Evolutionary conservation across 2,113 vertebrate species (phyloP), one percentile per base, ranked within the genome.

Genomic region (Microcebus jonahi): DNA sequence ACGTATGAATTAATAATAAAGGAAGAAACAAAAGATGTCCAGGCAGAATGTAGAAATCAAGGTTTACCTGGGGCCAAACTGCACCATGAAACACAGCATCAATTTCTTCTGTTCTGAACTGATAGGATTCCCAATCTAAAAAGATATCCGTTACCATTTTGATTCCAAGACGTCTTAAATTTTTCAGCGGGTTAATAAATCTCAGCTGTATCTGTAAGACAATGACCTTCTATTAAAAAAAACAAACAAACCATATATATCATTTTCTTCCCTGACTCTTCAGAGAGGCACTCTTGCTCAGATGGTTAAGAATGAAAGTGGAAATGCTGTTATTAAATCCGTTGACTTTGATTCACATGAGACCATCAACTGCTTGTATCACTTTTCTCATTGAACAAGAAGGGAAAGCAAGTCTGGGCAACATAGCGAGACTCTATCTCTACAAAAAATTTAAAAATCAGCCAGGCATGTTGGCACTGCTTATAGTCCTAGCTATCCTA

Each of bases 11-110:
- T 15, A 55, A 27, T 11, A 89, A 36, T 8, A 31, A 63, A 39
- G 61, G 23, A 65, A 79, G 18, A 48, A 70, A 31, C 50, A 80
- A 39, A 65, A 12, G 2, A n/a, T 15, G n/a, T 36, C 67, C 2
- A 18, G 29, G 79, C 2, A 90, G 65, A 79, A 83, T 0, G 3
- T 1, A 84, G 48, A 61, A 71, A n/a, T 42, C 2, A 18, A 27
- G 29, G 36, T 39, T 98, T 98, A 99, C 99, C 99, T 99, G 99
- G 96, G 99, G 99, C 99, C 99, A 99, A 27, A 99, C 98, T 9
- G 98, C 98, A n/a, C 99, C 99, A 79, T 99, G 97, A 95, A 99
- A 99, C 84, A 99, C 98, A 0, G 98, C 99, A 45, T 99, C 99
- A n/a, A 99, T 98, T 98, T 99, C 99, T 84, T 99, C 99, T 5